Base-by-base conservation (phyloP, 2,888 invertebrate species). In the Prosapia bicincta region DNA sequence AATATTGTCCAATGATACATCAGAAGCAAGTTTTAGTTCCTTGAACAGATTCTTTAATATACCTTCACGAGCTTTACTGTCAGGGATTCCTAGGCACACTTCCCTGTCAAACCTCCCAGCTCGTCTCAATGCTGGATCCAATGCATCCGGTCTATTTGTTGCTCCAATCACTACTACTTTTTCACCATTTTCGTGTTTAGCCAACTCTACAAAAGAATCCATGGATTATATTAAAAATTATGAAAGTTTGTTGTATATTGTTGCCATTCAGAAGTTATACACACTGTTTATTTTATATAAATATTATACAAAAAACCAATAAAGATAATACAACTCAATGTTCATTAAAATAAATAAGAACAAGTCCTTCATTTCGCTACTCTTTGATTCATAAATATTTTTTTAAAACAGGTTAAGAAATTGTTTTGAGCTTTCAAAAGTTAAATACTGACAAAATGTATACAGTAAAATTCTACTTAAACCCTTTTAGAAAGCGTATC, bases 81-180 rank as follows among this genome's bases (percentile, higher is more conserved):
- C 93, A 0, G 99, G 99, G 81, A 99, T 98, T 70, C 98, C 98
- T 72, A 99, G 87, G 69, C 92, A 90, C 66, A 99, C 94, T 87
- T 99, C 98, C 81, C 95, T 91, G 86, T 97, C 98, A 83, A 99
- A 96, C 43, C 98, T 90, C 0, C 97, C 98, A 6, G 96, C 94
- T 80, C 97, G 88, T 80, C 99, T 89, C 75, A 99, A 86, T 9
- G 97, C 95, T 26, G 97, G 95, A 85, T 99, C 99, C 70, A 99
- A 87, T 0, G 93, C 88, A 85, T 99, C 98, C 0, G 96, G 95
- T 77, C 96, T 90, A 84, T 96, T 98, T 38, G 99, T 98, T 0
- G 99, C 97, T n/a, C 97, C 99, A 82, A 99, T 90, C 20, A 99
- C 92, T 77, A 98, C 84, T 0, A 96, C 91, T 78, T 89, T 88